These are phyloP conservation scores for Acheta domesticus DNA, from an alignment of 2,888 invertebrate species.

Conservation along the genomic window DNA sequence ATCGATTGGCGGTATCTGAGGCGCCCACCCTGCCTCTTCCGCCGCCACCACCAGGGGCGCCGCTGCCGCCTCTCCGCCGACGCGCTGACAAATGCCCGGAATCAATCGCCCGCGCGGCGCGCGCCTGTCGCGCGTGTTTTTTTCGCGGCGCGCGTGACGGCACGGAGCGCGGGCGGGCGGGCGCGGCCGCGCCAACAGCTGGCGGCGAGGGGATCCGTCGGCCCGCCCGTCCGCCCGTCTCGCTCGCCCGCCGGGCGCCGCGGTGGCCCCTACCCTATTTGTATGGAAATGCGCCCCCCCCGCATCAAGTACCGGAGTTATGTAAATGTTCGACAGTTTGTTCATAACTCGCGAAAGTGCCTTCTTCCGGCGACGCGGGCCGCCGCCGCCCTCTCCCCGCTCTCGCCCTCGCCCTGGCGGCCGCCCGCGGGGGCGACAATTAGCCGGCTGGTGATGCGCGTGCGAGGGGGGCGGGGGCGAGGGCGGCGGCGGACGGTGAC, in stretches of 20 bases:
- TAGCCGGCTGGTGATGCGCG: background rate
- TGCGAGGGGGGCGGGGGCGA: background rate
- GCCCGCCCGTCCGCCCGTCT: too few relatives aligned
- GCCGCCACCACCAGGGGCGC: background rate
- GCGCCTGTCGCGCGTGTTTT: background rate
- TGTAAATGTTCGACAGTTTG: conserved; percentile 1
- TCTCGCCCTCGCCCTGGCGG: background rate
- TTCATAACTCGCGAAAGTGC: conserved; percentile 18
- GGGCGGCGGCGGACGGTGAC: background rate
- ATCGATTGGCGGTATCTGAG: background rate
- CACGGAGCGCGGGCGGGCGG: background rate
- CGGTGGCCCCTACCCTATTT: background rate
- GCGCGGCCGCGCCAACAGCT: background rate
- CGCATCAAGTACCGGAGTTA: background rate
- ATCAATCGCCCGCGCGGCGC: conserved; percentile 18
- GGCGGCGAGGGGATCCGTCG: background rate
- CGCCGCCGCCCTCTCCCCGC: background rate
- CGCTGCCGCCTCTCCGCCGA: background rate
- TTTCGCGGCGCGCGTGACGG: background rate
- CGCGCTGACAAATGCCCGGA: conserved; percentile 18
- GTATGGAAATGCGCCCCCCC: background rate
- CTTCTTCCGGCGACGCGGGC: background rate
- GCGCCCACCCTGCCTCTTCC: background rate
- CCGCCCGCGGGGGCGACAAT: background rate
- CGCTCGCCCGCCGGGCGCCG: too few relatives aligned